Base-by-base conservation (phyloP, 2,797 vertebrate genomes). In the Clamator glandarius region DNA sequence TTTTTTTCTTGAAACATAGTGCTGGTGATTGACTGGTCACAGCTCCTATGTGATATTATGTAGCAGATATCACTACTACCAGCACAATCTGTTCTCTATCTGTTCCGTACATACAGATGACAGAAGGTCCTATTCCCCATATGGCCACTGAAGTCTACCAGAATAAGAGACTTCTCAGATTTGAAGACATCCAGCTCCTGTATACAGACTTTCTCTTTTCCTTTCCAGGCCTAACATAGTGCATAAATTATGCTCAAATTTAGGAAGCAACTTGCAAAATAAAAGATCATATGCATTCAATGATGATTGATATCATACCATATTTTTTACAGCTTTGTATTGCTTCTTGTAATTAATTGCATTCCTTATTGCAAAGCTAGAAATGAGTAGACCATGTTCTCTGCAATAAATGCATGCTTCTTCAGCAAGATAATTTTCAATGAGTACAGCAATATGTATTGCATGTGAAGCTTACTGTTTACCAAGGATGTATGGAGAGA, bases 11-110 rank as follows among this genome's bases (percentile, higher is more conserved):
- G 67, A 75, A 91, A 66, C 20, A 1, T 4, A 21, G 25, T 51
- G 66, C 12, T 89, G 50, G 19, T 82, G 77, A 15, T 33, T 72
- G 89, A 61, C 59, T 74, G 78, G 44, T 83, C 87, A 77, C 81
- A 89, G 78, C 57, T 83, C 15, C 0, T 23, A 25, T 16, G 41
- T 72, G 78, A 89, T 48, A 85, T 50, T 61, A 33, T 16, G 41
- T 87, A 72, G 64, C 75, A 92, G 72, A 85, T 64, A 70, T 35
- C 1, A 0, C 72, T 92, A 29, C 68, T 82, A 61, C 25, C 75
- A 46, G 75, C 68, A 80, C 95, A 93, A 73, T 76, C 95, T 94
- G 90, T 85, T 89, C 55, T 39, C 58, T 78, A 14, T 87, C 81
- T 76, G 67, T 50, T 92, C 87, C 42, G 73, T 68, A 29, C 35